phyloP scores from a whole-genome alignment of 2,888 invertebrate species.

The Orchestes rusci region DNA sequence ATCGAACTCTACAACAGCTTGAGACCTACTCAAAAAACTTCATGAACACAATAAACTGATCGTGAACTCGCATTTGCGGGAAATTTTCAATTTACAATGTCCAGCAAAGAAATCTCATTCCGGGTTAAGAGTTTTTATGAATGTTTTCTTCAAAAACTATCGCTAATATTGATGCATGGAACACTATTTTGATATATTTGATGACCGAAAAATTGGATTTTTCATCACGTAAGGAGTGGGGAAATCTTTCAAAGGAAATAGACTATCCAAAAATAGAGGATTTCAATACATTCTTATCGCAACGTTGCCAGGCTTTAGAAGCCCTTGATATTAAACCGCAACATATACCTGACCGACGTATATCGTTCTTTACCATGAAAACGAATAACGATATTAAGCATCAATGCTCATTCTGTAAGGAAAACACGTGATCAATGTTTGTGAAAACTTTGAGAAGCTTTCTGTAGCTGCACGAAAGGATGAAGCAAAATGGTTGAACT shows the following conservation, averaged over 20 bases:
- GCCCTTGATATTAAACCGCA: too few relatives aligned
- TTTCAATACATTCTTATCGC: background rate
- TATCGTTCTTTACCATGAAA: too few relatives aligned
- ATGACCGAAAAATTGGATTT: slow-evolving; percentile 5
- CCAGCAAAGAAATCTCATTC: background rate
- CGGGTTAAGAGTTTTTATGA: background rate
- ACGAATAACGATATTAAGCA: background rate
- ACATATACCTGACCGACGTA: too few relatives aligned
- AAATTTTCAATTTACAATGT: background rate
- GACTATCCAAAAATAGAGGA: background rate
- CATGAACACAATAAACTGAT: too few relatives aligned
- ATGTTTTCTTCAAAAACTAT: background rate
- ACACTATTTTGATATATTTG: slow-evolving; percentile 4
- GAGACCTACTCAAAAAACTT: too few relatives aligned
- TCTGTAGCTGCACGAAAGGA: background rate
- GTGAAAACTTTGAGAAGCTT: background rate
- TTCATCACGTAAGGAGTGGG: slow-evolving; percentile 2
- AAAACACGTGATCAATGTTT: background rate
- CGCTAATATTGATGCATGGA: background rate
- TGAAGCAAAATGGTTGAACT: background rate
- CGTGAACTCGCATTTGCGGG: too few relatives aligned
- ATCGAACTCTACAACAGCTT: too few relatives aligned
- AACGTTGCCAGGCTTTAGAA: background rate
- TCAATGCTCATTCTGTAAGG: background rate
- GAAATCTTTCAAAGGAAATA: background rate